phyloP scores from a whole-genome alignment of 2,888 invertebrate species.

The Tolmerus cingulatus region DNA sequence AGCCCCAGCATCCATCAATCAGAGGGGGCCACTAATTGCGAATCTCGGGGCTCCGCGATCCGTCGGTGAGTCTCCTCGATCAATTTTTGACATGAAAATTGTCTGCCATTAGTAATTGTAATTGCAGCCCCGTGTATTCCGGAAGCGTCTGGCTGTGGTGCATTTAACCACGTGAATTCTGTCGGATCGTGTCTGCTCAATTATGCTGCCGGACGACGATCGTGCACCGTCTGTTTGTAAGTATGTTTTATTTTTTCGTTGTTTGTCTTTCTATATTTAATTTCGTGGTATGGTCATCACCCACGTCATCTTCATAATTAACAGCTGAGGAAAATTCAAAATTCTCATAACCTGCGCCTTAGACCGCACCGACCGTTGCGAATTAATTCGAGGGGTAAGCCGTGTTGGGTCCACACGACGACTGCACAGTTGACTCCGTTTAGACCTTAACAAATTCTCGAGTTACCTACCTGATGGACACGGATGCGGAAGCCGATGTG shows the following conservation, averaged over 20 bases:
- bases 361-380: neutral
- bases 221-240: neutral
- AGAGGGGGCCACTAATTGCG: neutral
- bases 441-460: neutral
- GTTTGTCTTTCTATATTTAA: neutral
- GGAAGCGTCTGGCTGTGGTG: conserved; percentile 14
- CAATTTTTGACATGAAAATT: conserved; percentile 28
- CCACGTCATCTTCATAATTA: neutral
- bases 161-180: conserved; percentile 18
- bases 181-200: neutral
- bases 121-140: neutral
- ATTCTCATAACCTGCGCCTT: neutral
- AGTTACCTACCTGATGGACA: neutral
- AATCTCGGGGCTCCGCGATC: neutral
- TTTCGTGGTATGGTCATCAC: neutral
- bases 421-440: neutral
- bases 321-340: neutral
- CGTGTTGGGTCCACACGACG: neutral
- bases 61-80: neutral
- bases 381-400: neutral
- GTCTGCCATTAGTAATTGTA: conserved; percentile 2
- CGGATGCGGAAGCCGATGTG: neutral
- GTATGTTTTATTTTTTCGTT: neutral
- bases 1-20: neutral
- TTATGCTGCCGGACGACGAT: neutral